Conservation (phyloP, 1,140 invertebrate species). For the Aphis gossypii region DNA sequence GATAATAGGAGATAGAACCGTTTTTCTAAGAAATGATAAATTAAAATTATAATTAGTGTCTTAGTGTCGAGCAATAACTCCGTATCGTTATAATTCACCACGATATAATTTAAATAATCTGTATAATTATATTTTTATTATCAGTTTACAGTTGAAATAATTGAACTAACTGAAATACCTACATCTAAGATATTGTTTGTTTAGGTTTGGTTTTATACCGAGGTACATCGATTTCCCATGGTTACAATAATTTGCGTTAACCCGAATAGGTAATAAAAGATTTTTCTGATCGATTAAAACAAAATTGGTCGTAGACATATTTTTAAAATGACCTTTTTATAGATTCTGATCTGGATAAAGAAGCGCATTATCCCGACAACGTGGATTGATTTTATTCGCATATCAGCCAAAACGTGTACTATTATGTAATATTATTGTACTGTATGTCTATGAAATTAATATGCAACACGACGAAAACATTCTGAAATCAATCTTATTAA, state of each 20-base stretch:
- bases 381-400: neutral
- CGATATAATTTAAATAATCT: slow-evolving; percentile 34
- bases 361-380: neutral
- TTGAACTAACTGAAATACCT: neutral
- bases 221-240: neutral
- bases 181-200: neutral
- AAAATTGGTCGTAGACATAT: neutral
- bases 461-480: neutral
- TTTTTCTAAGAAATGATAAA: slow-evolving; percentile 21
- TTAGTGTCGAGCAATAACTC: neutral
- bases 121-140: slow-evolving; percentile 4
- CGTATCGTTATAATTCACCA: neutral
- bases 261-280: neutral
- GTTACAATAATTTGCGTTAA: neutral
- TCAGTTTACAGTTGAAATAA: neutral
- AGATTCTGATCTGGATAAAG: neutral
- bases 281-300: neutral
- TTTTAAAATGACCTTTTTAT: neutral
- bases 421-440: neutral
- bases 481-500: neutral
- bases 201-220: neutral
- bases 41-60: slow-evolving; percentile 15
- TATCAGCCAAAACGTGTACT: neutral
- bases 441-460: neutral
- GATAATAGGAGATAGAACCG: neutral